Base-by-base conservation (phyloP, 2,113 vertebrate species). In the Zosterops borbonicus region DNA sequence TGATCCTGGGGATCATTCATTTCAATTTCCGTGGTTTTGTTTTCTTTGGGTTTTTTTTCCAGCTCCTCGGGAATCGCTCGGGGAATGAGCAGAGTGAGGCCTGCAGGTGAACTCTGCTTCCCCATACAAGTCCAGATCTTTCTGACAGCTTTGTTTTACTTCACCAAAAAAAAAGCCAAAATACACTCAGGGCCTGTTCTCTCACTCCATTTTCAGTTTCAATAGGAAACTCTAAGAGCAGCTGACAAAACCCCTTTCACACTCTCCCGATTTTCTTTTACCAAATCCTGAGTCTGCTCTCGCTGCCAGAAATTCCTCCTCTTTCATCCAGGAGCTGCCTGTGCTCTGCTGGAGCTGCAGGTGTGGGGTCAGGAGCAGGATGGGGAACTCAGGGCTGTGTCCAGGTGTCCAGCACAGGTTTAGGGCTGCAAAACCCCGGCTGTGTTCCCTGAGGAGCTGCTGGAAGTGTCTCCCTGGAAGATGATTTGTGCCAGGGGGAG, bases 91-190 rank as follows among this genome's bases (percentile, higher is more conserved):
- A 73, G 49, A 73, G 4, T 14, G 9, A 83, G 44, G 59, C 69
- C 59, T 93, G 92, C 37, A 89, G 90, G 59, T 93, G 90, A 93
- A 56, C 58, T 71, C 78, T 84, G 56, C 74, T 31, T 79, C 52
- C 75, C 27, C 50, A 10, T 20, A 9, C 21, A 79, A 60, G 21
- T n/a, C 53, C 27, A 73, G 70, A 88, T 73, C 76, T 71, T 52
- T 83, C 29, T 63, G 79, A 77, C 79, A 93, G 67, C 73, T 95
- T 94, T 42, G 50, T 86, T 96, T 92, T 33, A 39, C n/a, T 65
- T 92, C 75, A 71, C 78, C 69, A 60, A 80, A 94, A 95, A 95
- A 90, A 60, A 60, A 90, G 92, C 85, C 94, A 90, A 85, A 87
- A 75, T 83, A 76, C 70, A 74, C 92, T 88, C 85, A 31, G 59